Conservation (phyloP, 2,888 invertebrate genomes). For the Eupithecia centaureata region DNA sequence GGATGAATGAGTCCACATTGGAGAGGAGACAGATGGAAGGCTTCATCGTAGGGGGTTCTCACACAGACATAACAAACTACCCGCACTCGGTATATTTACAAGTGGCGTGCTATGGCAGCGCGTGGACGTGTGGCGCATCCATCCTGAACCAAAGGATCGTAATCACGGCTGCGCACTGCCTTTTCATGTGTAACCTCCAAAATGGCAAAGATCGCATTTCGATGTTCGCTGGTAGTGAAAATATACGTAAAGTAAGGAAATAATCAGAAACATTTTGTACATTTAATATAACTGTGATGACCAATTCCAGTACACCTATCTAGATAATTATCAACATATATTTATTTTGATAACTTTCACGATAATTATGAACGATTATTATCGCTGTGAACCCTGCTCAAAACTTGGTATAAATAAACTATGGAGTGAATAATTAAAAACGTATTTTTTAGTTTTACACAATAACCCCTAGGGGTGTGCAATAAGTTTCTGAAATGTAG, state of each 20-base stretch:
- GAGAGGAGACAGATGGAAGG: slow-evolving; percentile 34
- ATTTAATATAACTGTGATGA: too few relatives aligned
- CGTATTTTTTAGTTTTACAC: too few relatives aligned
- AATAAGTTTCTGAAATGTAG: too few relatives aligned
- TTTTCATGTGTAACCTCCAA: slow-evolving; percentile 23
- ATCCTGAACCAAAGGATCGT: slow-evolving; percentile 49
- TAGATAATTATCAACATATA: too few relatives aligned
- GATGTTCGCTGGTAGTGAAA: slow-evolving; percentile 32
- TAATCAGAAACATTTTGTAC: too few relatives aligned
- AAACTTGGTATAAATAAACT: too few relatives aligned
- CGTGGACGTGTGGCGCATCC: slow-evolving; percentile 48
- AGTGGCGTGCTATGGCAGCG: slow-evolving; percentile 12
- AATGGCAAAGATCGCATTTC: slow-evolving; percentile 3
- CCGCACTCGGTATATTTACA: slow-evolving; percentile 36
- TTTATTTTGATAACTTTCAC: too few relatives aligned
- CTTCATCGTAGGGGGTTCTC: slow-evolving; percentile 43
- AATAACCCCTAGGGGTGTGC: too few relatives aligned
- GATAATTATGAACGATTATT: too few relatives aligned
- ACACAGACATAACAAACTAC: slow-evolving; percentile 28
- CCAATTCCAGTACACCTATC: too few relatives aligned
- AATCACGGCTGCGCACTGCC: slow-evolving; percentile 52
- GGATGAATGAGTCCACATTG: background rate
- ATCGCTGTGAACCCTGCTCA: too few relatives aligned
- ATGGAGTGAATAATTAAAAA: too few relatives aligned
- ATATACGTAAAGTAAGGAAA: slow-evolving; percentile 37